phyloP scores from a whole-genome alignment of 2,797 vertebrate species.

The Cuniculus paca region DNA sequence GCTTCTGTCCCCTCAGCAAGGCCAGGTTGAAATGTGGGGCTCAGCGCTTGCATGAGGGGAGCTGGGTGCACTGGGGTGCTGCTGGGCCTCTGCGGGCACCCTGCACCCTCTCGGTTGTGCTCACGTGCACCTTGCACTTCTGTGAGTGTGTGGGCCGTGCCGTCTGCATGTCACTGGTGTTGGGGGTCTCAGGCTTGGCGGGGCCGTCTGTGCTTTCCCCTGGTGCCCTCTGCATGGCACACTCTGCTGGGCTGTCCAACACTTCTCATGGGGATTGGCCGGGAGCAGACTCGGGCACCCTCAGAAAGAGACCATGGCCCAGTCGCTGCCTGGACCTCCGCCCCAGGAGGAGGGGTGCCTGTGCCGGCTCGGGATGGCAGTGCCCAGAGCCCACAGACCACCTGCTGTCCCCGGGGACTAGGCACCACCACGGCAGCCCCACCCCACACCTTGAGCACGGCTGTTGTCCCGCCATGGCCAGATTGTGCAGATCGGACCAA shows the following conservation, averaged over 20 bases:
- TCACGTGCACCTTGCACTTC: not conserved
- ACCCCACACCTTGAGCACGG: not conserved
- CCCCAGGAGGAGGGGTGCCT: not conserved
- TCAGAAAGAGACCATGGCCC: not conserved
- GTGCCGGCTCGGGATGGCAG: not conserved
- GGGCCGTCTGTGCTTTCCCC: not conserved
- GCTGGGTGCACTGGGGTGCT: not conserved
- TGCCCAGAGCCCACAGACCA: not conserved
- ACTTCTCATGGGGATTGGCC: not conserved
- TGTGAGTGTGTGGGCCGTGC: not conserved
- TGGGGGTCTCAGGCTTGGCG: not conserved
- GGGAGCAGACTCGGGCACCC: not conserved
- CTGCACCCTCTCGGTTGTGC: not conserved
- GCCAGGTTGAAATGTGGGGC: conserved; percentile 52
- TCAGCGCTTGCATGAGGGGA: not conserved
- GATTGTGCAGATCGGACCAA: not conserved
- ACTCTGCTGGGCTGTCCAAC: not conserved
- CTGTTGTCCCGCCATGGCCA: not conserved
- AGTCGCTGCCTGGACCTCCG: not conserved
- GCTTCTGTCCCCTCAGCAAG: not conserved
- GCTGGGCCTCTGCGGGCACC: not conserved
- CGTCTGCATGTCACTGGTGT: not conserved
- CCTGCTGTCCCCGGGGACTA: not conserved
- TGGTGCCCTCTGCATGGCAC: not conserved
- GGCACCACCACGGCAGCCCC: not conserved